Evolutionary conservation across 2,888 invertebrate genomes (phyloP).

Genomic region (Scaptomyza caliginosa): DNA sequence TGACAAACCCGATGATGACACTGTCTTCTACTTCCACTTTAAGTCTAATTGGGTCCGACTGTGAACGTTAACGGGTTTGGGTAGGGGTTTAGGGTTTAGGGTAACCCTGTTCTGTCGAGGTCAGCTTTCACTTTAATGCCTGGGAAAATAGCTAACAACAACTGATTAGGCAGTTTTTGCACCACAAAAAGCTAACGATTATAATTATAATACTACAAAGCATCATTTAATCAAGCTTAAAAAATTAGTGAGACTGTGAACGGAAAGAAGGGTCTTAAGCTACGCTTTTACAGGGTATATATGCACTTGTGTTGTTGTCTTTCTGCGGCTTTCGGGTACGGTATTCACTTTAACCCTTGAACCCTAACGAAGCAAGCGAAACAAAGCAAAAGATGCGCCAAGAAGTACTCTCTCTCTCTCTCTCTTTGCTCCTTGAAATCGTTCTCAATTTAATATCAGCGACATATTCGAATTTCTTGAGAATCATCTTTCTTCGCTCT

Average conservation of each 20-base stretch:
- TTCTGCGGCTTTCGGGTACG: neutral
- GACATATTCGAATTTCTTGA: slow-evolving; percentile 56
- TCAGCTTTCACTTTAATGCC: slow-evolving; percentile 24
- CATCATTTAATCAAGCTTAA: neutral
- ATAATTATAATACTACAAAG: slow-evolving; percentile 8
- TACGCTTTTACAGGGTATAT: neutral
- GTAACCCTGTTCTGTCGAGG: slow-evolving; percentile 6
- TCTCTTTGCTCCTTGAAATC: slow-evolving; percentile 4
- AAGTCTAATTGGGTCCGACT: slow-evolving; percentile 14
- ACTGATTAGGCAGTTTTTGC: neutral
- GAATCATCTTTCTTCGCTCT: slow-evolving; percentile 8
- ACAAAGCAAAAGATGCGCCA: neutral
- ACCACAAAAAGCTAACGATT: neutral
- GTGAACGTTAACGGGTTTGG: slow-evolving; percentile 14
- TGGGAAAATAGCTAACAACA: slow-evolving; percentile 10
- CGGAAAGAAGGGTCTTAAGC: neutral
- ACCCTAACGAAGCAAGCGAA: slow-evolving; percentile 41
- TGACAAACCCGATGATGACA: neutral
- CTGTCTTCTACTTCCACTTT: neutral
- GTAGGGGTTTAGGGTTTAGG: neutral
- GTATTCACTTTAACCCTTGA: slow-evolving; percentile 51
- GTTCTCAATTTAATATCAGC: slow-evolving; percentile 19
- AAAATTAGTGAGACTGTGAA: neutral
- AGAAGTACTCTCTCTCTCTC: slow-evolving; percentile 22
- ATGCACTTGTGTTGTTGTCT: neutral